phyloP scores from a whole-genome alignment of 2,113 vertebrate genomes.

The Crotalus helleri region DNA sequence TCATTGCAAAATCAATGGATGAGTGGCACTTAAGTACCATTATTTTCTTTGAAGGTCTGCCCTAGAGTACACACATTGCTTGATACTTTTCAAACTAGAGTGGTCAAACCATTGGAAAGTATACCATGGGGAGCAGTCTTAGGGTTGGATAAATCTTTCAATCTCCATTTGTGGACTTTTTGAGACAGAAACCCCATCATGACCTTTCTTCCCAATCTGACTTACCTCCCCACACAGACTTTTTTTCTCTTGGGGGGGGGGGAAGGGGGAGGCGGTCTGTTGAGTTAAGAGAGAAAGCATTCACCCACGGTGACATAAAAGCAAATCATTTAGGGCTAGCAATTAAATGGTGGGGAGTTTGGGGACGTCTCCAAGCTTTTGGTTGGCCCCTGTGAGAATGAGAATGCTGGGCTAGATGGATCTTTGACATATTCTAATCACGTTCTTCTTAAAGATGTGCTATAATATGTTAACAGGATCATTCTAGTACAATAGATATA shows the following conservation, averaged over 20 bases:
- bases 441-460: neutral
- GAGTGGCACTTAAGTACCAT: constrained; percentile 29
- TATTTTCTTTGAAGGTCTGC: constrained; percentile 27
- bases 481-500: neutral
- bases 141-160: constrained; percentile 1
- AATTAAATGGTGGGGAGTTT: neutral
- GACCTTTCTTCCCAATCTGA: constrained; percentile 4
- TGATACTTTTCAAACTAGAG: constrained; percentile 26
- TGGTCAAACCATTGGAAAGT: constrained; percentile 26
- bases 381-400: neutral
- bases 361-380: neutral
- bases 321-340: neutral
- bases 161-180: constrained; percentile 15
- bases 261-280: neutral
- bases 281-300: neutral
- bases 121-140: constrained; percentile 21
- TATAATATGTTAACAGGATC: neutral
- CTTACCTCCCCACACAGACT: neutral
- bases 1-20: constrained; percentile 29
- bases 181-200: constrained; percentile 15
- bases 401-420: neutral
- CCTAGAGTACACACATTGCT: constrained; percentile 15
- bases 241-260: neutral
- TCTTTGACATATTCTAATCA: neutral
- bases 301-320: neutral